Base-by-base conservation (phyloP, 2,888 invertebrate species). In the Macaria notata region DNA sequence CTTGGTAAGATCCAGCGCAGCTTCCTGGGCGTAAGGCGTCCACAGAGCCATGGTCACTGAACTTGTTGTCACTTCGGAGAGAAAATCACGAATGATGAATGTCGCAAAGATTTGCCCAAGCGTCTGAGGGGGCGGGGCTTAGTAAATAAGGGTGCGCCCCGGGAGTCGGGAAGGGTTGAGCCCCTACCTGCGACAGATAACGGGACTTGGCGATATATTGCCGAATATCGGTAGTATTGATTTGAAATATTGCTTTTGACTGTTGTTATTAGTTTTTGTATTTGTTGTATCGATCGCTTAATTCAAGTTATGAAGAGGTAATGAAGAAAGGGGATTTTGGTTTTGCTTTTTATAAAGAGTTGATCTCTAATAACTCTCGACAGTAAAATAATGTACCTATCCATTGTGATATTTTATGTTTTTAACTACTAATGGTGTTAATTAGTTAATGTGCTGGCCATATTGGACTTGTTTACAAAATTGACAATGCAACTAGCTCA, bases 21-120 rank as follows among this genome's bases (percentile, higher is more conserved):
- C 73, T 69, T 84, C 75, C 51, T 85, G 86, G 31, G 77, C 74
- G 76, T 87, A 87, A 33, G 88, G 87, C 47, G 84, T 86, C 88
- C 87, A 88, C 59, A 86, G 63, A 54, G 86, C 77, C 88, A 88
- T 88, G 47, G 66, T 43, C 38, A 56, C 45, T 61, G 50, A 56
- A 59, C 59, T 62, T 65, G 19, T 19, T 19, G 62, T 65, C 64
- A 62, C 66, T 64, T 65, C 63, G 68, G 65, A 63, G 68, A 54
- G 54, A 58, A 52, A 63, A 55, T 59, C 53, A 61, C 68, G 64
- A 76, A 69, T 76, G 71, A 59, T 41, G 49, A 57, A 47, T 49
- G 63, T 52, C 54, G 54, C 65, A 60, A 60, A 61, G 63, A 57
- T 51, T 53, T 66, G 62, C 51, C 50, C 56, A 65, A 62, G 59